Base-by-base conservation (phyloP, 2,797 vertebrate species). In the Gymnocypris eckloni region DNA sequence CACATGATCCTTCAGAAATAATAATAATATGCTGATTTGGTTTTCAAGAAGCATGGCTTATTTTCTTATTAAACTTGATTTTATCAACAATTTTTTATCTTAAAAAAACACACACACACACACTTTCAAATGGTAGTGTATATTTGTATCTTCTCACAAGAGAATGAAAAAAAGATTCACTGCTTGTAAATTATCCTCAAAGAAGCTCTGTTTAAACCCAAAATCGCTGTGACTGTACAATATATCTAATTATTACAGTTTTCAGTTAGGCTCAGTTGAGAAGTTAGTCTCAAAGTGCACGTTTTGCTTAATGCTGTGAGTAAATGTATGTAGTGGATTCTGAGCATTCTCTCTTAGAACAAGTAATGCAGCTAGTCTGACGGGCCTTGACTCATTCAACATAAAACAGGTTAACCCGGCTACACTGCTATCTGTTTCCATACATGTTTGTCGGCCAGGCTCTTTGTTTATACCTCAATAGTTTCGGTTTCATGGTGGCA, bases 361-460 rank as follows among this genome's bases (percentile, higher is more conserved):
- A 50, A 41, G 75, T 78, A 78, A 78, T 25, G 37, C 12, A 41
- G 39, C 33, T n/a, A 37, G 69, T 61, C 81, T 15, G 11, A 37
- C 25, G 11, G 43, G 16, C 10, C 61, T 54, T 61, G 54, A 82
- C 81, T 72, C 69, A 48, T 64, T 64, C 9, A 20, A 16, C 22
- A 22, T 71, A 11, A 70, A 69, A 70, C 48, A 20, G 81, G 69
- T 82, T 37, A 16, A 83, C 22, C 70, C 4, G 16, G 81, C 39
- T 33, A 33, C 41, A 33, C 67, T 72, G 69, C 16, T 33, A 41
- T 37, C 66, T 18, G 33, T 56, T 15, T 72, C 15, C 50, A 43
- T 20, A 71, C 15, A 28, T 48, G 12, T 79, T 12, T 33, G 16
- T 69, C 41, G 0, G 16, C 41, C 9, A 48, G 9, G 8, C 25